Base-by-base conservation (phyloP, 2,888 invertebrate species). In the Caenorhabditis afra region DNA sequence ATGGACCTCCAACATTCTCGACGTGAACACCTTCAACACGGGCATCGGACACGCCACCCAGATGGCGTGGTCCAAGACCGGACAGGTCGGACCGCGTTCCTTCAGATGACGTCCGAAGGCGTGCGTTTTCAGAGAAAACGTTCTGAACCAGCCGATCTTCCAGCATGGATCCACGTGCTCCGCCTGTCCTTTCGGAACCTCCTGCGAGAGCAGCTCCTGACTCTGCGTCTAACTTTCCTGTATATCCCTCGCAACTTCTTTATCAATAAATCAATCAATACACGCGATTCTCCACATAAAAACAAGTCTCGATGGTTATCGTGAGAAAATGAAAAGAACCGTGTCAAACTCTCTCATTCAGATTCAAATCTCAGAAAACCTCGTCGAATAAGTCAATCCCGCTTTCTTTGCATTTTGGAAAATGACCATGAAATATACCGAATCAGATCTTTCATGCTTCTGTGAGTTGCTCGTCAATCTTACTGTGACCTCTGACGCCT, bases 41-140 rank as follows among this genome's bases (percentile, higher is more conserved):
- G 77, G 77, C 23, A 70, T 77, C 12, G 78, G 71, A 37, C 71
- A 78, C 49, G 78, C 79, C 22, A 74, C 70, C 10, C 79, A 79
- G 61, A 68, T 73, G 71, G 73, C 65, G 11, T 78, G 77, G 77
- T 53, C 57, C 12, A 62, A 58, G 23, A n/a, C 59, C 74, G 0
- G 58, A 45, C 22, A 47, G 35, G 37, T 57, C n/a, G n/a, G 16
- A 47, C 47, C 39, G 66, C 57, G 16, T 57, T 57, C 44, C 39
- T 47, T 12, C 66, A 57, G 45, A n/a, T 18, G 57, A 39, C 41
- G 35, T 57, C 37, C 22, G 29, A 29, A 29, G 7, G n/a, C n/a
- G n/a, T n/a, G n/a, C 10, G 55, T 20, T 53, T 65, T 35, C 65
- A 65, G 65, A 58, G 55, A 62, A 71, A 71, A 71, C 49, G 14